These are phyloP conservation scores for Drosophila nr. fundita DNA, from an alignment of 2,888 invertebrate genomes.

Conservation along the genomic window DNA sequence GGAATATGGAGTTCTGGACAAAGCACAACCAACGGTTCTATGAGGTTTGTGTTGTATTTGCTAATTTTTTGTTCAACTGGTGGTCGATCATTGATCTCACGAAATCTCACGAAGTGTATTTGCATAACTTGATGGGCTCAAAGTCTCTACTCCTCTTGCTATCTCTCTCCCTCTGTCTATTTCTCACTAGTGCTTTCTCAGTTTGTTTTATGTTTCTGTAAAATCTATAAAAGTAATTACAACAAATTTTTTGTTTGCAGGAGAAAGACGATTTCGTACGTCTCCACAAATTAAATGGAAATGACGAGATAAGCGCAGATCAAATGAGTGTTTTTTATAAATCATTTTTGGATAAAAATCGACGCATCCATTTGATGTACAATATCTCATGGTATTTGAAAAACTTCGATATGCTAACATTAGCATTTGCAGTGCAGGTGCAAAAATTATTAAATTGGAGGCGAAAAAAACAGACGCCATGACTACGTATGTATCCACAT, in stretches of 20 bases:
- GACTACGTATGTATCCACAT: neutral
- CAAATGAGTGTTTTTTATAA: slow-evolving; percentile 96
- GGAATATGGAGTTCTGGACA: slow-evolving; percentile 95
- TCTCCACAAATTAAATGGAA: slow-evolving; percentile 84
- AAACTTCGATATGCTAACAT: slow-evolving; percentile 88
- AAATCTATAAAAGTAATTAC: neutral
- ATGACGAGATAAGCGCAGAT: slow-evolving; percentile 89
- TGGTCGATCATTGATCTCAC: neutral
- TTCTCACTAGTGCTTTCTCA: slow-evolving; percentile 2
- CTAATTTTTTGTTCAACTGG: slow-evolving; percentile 2
- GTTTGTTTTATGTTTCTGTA: slow-evolving; percentile 10
- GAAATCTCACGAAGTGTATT: slow-evolving; percentile 3
- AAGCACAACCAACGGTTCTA: slow-evolving; percentile 92
- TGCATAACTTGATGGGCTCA: slow-evolving; percentile 8
- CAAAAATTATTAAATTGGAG: slow-evolving; percentile 69
- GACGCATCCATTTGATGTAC: slow-evolving; percentile 90
- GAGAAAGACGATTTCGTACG: slow-evolving; percentile 88
- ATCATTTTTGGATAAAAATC: slow-evolving; percentile 92
- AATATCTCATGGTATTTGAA: slow-evolving; percentile 94
- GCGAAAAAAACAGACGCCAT: slow-evolving; percentile 24
- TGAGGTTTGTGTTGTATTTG: slow-evolving; percentile 85
- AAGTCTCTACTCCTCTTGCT: neutral
- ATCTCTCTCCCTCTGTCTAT: neutral
- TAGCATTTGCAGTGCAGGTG: slow-evolving; percentile 88
- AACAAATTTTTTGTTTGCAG: slow-evolving; percentile 71